phyloP scores from a whole-genome alignment of 2,113 vertebrate genomes.

The Regulus satrapa region DNA sequence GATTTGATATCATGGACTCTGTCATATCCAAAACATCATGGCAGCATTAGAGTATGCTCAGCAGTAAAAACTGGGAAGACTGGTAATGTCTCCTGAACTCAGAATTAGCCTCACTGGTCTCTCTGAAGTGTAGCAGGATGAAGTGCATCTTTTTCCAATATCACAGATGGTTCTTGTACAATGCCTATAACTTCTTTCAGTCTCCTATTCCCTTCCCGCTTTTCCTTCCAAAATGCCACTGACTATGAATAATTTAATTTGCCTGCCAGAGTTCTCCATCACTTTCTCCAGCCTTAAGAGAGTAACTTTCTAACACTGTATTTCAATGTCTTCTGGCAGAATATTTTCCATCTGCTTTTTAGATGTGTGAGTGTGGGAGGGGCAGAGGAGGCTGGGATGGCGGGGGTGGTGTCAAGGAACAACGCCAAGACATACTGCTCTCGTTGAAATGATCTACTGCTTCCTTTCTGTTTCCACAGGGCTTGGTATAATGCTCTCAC shows the following conservation, averaged over 20 bases:
- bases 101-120: background rate
- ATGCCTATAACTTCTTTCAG: constrained; percentile 9
- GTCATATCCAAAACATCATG: background rate
- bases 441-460: constrained; percentile 21
- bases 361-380: constrained; percentile 49
- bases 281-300: constrained; percentile 50
- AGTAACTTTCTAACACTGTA: constrained; percentile 58
- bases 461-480: constrained; percentile 15
- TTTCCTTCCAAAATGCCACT: constrained; percentile 56
- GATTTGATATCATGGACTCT: background rate
- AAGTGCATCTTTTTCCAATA: constrained; percentile 10
- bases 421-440: constrained; percentile 11
- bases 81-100: background rate
- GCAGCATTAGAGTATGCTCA: background rate
- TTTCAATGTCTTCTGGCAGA: constrained; percentile 58
- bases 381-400: constrained; percentile 40
- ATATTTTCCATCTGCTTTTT: constrained; percentile 69
- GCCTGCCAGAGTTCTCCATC: constrained; percentile 57
- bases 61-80: background rate
- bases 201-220: constrained; percentile 6
- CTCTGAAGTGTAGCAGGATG: background rate
- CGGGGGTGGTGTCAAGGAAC: constrained; percentile 32
- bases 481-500: background rate
- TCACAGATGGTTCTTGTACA: constrained; percentile 35
- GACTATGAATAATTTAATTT: constrained; percentile 55